Evolutionary conservation across 2,888 invertebrate genomes (phyloP).

Genomic region (Andrena flavipes): DNA sequence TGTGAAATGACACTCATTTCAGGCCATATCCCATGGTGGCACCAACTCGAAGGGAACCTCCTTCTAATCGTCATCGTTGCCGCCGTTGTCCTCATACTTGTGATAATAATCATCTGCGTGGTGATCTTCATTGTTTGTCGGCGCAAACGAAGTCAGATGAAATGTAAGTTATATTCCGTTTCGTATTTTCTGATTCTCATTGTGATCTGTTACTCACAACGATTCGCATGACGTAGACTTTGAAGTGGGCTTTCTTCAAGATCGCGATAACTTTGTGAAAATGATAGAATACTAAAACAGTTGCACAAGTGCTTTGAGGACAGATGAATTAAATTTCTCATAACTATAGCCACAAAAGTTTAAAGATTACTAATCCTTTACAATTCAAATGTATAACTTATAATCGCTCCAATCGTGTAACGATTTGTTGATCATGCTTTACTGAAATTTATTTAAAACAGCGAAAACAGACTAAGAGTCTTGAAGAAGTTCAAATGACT

Average conservation of each 20-base stretch:
- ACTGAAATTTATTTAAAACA: neutral
- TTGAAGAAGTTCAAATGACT: slow-evolving; percentile 38
- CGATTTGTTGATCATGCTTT: neutral
- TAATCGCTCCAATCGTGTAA: neutral
- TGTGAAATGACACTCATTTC: slow-evolving; percentile 61
- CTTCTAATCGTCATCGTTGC: slow-evolving; percentile 90
- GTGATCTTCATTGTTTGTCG: slow-evolving; percentile 94
- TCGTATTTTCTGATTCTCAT: slow-evolving; percentile 23
- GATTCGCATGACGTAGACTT: slow-evolving; percentile 63
- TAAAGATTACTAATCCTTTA: too few species aligned
- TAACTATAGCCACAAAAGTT: too few species aligned
- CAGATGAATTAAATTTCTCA: too few species aligned
- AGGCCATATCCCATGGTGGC: slow-evolving; percentile 94
- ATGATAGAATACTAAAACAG: neutral
- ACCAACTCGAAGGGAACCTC: slow-evolving; percentile 91
- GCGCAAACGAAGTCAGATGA: slow-evolving; percentile 91
- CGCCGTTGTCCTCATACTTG: slow-evolving; percentile 89
- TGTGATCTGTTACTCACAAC: slow-evolving; percentile 47
- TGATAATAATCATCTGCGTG: slow-evolving; percentile 93
- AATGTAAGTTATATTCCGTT: slow-evolving; percentile 89
- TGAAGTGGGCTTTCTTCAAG: slow-evolving; percentile 43
- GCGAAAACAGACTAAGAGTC: slow-evolving; percentile 5
- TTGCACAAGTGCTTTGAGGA: too few species aligned
- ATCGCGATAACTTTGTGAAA: neutral
- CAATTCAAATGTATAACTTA: too few species aligned